Percentiles rank a stretch among this genome's conserved stretches.
Evolutionary conservation across 1,140 invertebrate species (phyloP).

Genomic region (Hypsibius dujardini): DNA sequence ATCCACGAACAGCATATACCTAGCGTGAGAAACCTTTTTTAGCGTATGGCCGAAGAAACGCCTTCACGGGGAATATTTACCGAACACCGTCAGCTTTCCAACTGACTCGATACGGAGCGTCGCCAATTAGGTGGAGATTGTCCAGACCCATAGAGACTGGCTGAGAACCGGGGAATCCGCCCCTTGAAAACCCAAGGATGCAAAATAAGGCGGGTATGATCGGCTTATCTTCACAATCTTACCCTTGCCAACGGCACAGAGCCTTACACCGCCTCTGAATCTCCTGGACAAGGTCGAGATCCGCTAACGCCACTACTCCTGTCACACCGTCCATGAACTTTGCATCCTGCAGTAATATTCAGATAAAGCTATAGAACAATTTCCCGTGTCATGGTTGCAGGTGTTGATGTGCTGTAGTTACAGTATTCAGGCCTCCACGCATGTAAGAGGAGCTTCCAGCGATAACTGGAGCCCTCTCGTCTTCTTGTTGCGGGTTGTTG

Average conservation of each 20-base stretch:
- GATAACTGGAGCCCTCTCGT: too few relatives aligned
- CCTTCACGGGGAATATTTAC: constrained; percentile 30
- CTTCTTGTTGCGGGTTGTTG: too few relatives aligned
- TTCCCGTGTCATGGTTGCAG: too few relatives aligned
- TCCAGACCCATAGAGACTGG: constrained; percentile 81
- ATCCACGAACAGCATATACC: constrained; percentile 91
- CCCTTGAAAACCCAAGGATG: constrained; percentile 30
- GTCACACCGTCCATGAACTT: constrained; percentile 48
- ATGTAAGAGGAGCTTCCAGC: too few relatives aligned
- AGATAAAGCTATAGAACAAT: too few relatives aligned
- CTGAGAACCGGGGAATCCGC: constrained; percentile 82
- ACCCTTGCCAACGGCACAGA: constrained; percentile 58
- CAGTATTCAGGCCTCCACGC: too few relatives aligned
- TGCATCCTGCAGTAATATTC: constrained; percentile 27
- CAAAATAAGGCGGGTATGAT: too few relatives aligned
- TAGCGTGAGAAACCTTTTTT: constrained; percentile 30
- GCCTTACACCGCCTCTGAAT: constrained; percentile 57
- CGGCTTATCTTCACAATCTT: constrained; percentile 20
- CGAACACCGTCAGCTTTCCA: constrained; percentile 98
- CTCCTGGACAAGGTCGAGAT: constrained; percentile 42
- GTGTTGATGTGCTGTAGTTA: too few relatives aligned
- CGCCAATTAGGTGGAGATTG: constrained; percentile 56
- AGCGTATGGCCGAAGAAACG: too few relatives aligned
- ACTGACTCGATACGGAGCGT: constrained; percentile 78
- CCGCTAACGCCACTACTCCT: constrained; percentile 46